Base-by-base conservation (phyloP, 1,140 invertebrate species). In the Drosophila pallidifrons region DNA sequence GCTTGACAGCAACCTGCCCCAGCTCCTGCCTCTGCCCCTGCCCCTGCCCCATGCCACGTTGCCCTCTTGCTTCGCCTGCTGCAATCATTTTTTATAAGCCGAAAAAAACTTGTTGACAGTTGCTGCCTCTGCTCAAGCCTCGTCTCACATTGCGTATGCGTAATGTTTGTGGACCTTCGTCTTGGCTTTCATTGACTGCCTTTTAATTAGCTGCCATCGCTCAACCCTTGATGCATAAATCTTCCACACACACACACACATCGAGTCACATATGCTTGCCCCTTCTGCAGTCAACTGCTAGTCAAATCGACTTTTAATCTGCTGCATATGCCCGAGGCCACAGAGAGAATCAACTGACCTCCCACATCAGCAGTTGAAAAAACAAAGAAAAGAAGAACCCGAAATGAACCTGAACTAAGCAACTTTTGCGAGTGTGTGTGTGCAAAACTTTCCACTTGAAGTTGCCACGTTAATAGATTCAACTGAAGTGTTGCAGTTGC, bases 291-390 rank as follows among this genome's bases (percentile, higher is more conserved):
- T 71, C 74, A 80, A 61, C 74, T 80, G 77, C 70, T 86, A 81
- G 81, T 88, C 83, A 87, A 87, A 87, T 87, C 70, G 80, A 82
- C 76, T 87, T 87, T 87, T 87, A 87, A 87, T 87, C 82, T 83
- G 77, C 80, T 67, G 80, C 82, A 87, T 80, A 87, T 87, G 83
- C 73, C 65, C 61, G 66, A 82, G 15, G 76, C 64, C 20, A 13
- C 1, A 47, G 3, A 25, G 5, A 25, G 43, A 30, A 60, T 81
- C 71, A 87, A 82, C 79, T 87, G 82, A 79, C 83, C 83, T 64
- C 35, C 32, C 47, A 38, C 47, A 25, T 54, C 51, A 54, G 51
- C 51, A 54, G 28, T 30, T 15, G 30, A 1, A 13, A 52, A 52
- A 16, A 16, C 5, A 38, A 10, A 38, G 35, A 38, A 16, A 6